Conservation (phyloP, 1,140 invertebrate genomes). For the Phenacoccus solenopsis region DNA sequence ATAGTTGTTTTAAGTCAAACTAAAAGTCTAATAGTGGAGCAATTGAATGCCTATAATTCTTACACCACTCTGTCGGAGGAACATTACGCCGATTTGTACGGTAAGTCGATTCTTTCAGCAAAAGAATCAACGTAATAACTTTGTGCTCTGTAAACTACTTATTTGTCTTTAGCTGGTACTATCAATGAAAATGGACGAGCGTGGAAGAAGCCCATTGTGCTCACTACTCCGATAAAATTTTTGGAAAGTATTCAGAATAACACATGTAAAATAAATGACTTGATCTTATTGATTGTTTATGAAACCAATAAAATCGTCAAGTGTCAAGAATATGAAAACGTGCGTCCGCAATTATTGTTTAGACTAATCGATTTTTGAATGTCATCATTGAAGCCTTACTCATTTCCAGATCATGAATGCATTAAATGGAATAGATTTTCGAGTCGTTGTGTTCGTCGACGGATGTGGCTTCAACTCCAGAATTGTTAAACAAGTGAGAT, state of each 20-base stretch:
- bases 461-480: background rate
- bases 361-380: background rate
- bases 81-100: background rate
- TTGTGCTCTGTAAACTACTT: background rate
- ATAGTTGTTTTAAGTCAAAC: background rate
- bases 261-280: background rate
- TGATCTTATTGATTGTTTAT: background rate
- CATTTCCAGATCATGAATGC: background rate
- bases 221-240: background rate
- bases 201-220: background rate
- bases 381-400: background rate
- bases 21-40: background rate
- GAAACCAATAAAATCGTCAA: background rate
- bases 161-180: background rate
- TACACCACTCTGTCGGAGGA: background rate
- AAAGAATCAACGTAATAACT: no score
- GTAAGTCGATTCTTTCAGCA: background rate
- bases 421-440: background rate
- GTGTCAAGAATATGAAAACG: slow-evolving; percentile 2
- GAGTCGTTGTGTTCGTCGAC: background rate
- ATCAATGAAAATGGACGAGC: background rate
- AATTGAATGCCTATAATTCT: background rate
- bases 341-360: background rate
- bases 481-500: background rate
- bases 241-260: background rate